Percentiles rank a stretch among this genome's conserved stretches.
Conservation (phyloP, 2,113 vertebrate genomes). For the Xiphophorus maculatus region DNA sequence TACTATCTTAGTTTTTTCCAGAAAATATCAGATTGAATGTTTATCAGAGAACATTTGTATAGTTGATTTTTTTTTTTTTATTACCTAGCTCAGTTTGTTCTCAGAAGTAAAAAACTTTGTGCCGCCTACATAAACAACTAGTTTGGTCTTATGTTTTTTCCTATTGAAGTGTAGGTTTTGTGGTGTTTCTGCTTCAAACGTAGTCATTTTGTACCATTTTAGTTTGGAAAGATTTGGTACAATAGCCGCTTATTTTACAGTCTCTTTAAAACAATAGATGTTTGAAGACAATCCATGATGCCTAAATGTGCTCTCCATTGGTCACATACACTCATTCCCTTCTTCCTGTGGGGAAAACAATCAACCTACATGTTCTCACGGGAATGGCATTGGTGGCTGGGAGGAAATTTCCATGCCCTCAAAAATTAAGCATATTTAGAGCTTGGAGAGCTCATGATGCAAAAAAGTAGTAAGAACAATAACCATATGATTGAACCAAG, state of each 20-base stretch:
- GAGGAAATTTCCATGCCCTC: slow-evolving; percentile 4
- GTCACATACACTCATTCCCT: slow-evolving; percentile 4
- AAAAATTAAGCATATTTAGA: not conserved
- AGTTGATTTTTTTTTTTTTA: slow-evolving; percentile 50
- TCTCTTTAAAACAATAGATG: slow-evolving; percentile 21
- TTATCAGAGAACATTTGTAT: slow-evolving; percentile 36
- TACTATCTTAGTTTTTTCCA: slow-evolving; percentile 27
- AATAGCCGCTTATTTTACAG: slow-evolving; percentile 29
- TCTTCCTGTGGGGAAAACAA: slow-evolving; percentile 41
- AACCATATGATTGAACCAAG: not conserved
- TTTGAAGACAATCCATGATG: slow-evolving; percentile 19
- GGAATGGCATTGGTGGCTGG: slow-evolving; percentile 7
- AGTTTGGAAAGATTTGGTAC: slow-evolving; percentile 1
- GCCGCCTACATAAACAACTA: slow-evolving; percentile 8
- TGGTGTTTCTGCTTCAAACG: slow-evolving; percentile 10
- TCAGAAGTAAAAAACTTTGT: slow-evolving; percentile 29
- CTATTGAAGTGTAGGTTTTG: not conserved
- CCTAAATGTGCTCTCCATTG: slow-evolving; percentile 20
- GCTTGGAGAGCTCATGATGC: not conserved
- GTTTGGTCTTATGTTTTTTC: slow-evolving; percentile 17
- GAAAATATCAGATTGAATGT: slow-evolving; percentile 58
- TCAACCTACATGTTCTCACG: slow-evolving; percentile 22
- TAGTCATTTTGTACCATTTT: not conserved
- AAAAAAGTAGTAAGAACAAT: not conserved
- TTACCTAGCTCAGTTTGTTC: slow-evolving; percentile 3